These are phyloP conservation scores for Sarcophilus harrisii DNA, from an alignment of 2,797 vertebrate species.

Conservation along the genomic window DNA sequence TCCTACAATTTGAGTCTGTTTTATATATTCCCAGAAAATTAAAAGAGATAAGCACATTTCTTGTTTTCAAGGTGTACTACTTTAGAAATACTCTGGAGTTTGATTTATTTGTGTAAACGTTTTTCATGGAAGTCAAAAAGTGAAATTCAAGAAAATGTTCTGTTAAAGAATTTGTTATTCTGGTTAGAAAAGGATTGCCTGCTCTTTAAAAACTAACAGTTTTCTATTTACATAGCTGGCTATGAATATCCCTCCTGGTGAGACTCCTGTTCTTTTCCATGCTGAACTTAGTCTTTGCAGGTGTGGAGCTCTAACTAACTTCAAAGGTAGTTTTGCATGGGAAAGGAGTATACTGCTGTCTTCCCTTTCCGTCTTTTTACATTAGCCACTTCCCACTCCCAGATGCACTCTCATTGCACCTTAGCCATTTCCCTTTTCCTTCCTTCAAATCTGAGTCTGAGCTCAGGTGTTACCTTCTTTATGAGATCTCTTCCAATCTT, in stretches of 20 bases:
- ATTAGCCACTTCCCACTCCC: background rate
- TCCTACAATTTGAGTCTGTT: constrained; percentile 65
- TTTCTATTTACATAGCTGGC: constrained; percentile 74
- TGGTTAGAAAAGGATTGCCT: constrained; percentile 76
- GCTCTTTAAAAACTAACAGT: constrained; percentile 65
- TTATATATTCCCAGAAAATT: constrained; percentile 36
- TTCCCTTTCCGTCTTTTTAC: background rate
- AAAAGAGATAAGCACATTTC: constrained; percentile 68
- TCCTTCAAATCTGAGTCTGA: background rate
- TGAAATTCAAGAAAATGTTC: constrained; percentile 75
- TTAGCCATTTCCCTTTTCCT: background rate
- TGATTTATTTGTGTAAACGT: constrained; percentile 73
- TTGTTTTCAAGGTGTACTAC: constrained; percentile 64
- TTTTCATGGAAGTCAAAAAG: constrained; percentile 73
- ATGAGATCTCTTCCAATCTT: background rate
- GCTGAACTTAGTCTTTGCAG: constrained; percentile 62
- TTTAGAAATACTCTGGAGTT: constrained; percentile 61
- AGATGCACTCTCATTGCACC: background rate
- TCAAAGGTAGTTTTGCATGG: constrained; percentile 64
- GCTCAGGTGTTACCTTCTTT: background rate
- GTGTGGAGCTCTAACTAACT: constrained; percentile 47
- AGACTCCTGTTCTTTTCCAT: constrained; percentile 60
- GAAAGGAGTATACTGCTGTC: constrained; percentile 33
- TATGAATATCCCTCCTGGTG: constrained; percentile 60
- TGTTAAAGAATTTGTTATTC: constrained; percentile 76